These are phyloP conservation scores for Apus apus DNA, from an alignment of 2,113 vertebrate species.

Conservation along the genomic window DNA sequence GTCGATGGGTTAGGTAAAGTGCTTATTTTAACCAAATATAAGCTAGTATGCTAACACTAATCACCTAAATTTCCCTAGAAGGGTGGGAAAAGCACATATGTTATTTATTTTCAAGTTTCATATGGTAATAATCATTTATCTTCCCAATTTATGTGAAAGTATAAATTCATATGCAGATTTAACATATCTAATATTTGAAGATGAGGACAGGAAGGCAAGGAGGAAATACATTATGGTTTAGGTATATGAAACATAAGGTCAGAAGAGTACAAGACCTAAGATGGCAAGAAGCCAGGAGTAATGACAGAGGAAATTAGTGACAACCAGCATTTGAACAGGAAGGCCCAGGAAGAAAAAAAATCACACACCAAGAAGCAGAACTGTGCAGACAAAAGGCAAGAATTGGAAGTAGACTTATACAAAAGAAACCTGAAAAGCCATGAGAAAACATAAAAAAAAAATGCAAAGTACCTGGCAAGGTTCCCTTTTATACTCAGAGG, in stretches of 20 bases:
- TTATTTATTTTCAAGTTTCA: slow-evolving; percentile 28
- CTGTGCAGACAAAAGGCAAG: not conserved
- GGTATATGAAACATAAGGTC: not conserved
- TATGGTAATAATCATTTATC: not conserved
- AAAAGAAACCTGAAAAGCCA: not conserved
- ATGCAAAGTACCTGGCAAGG: not conserved
- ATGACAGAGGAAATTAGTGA: not conserved
- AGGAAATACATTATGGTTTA: not conserved
- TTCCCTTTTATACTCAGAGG: not conserved
- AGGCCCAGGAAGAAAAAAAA: not conserved
- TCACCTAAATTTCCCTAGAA: slow-evolving; percentile 13
- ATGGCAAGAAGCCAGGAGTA: not conserved
- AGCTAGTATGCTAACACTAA: not conserved
- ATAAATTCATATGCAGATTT: slow-evolving; percentile 24
- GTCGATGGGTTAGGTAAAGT: slow-evolving; percentile 29
- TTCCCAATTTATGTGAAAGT: not conserved
- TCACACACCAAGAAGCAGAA: not conserved
- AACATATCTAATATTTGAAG: not conserved
- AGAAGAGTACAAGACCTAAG: not conserved
- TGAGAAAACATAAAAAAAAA: not conserved
- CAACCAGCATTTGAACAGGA: not conserved
- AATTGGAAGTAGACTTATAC: not conserved
- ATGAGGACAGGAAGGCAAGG: not conserved
- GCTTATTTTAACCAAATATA: slow-evolving; percentile 52
- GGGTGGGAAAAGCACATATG: slow-evolving; percentile 14